phyloP scores from a whole-genome alignment of 2,113 vertebrate species.

The Eupsittula cactorum region DNA sequence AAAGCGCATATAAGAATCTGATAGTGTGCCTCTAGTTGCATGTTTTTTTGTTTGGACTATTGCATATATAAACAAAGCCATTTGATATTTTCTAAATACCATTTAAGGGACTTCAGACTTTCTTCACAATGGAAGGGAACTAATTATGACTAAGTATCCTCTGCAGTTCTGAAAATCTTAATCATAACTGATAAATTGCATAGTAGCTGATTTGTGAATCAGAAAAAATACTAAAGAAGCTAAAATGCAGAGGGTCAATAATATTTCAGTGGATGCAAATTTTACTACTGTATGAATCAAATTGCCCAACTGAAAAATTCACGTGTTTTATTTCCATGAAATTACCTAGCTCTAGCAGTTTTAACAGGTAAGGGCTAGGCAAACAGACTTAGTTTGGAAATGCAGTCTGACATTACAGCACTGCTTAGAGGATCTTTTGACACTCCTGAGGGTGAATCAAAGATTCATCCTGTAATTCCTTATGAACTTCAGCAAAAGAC shows the following conservation, averaged over 20 bases:
- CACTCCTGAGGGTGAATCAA: background rate
- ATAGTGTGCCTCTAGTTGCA: background rate
- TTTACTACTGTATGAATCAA: background rate
- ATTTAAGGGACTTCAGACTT: background rate
- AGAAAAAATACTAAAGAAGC: background rate
- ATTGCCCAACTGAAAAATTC: background rate
- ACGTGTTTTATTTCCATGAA: background rate
- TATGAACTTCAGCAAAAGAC: background rate
- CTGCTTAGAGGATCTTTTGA: background rate
- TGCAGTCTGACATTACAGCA: background rate
- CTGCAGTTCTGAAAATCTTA: slow-evolving; percentile 28
- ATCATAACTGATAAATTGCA: background rate
- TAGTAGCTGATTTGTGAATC: background rate
- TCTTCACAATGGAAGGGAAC: background rate
- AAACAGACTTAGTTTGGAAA: background rate
- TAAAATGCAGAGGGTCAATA: background rate
- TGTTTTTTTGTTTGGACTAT: background rate
- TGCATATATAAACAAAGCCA: background rate
- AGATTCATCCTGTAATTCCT: background rate
- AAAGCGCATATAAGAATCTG: background rate
- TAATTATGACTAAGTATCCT: background rate
- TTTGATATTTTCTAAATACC: background rate
- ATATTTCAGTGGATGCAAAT: background rate
- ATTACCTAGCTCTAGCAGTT: background rate
- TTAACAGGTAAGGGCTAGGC: background rate